Evolutionary conservation across 2,113 vertebrate species (phyloP), one percentile per base, ranked within the genome.

Genomic region (Leucosticte australis): DNA sequence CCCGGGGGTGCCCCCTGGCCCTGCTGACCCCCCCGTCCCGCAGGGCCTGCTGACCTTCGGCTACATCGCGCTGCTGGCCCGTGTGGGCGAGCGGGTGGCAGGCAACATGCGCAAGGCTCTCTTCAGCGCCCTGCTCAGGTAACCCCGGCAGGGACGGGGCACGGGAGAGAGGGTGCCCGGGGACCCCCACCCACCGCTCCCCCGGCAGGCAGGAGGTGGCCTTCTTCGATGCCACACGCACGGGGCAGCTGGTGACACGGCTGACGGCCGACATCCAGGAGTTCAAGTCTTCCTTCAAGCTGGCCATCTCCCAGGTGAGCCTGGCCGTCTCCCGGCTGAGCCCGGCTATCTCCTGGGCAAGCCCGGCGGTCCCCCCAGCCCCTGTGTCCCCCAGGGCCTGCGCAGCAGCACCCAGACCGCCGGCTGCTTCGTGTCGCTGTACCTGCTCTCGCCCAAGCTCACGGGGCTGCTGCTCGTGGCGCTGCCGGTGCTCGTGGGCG

Each of bases 251-350:
- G 94, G 99, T 99, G 90, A 98, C 98, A 20, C 98, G 99, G 21
- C 96, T 99, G 96, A 99, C 99, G 1, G 91, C 98, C 0, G 99
- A 99, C 55, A 98, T 99, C 96, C 99, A 99, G 94, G 99, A 99
- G 91, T 99, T 99, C 93, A 99, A 99, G 81, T 99, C 99, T 2
- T 99, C 99, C 60, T 99, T 99, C 97, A 99, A 99, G 88, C 94
- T 99, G 30, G 98, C 98, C 80, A 97, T 99, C 92, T 99, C 99
- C 82, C 99, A 18, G 27, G 52, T 18, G 16, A 55, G 52, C 27
- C 50, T 1, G 24, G 98, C 98, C 82, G 97, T 99, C 92, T 99
- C 52, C 30, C 30, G 20, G 53, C 11, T 55, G 30, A 1, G 55
- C 16, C 37, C 10, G 7, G 28, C 41, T 0, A 1, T 19, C 24